These are phyloP conservation scores for Forpus xanthops DNA, from an alignment of 2,797 vertebrate genomes.

Conservation along the genomic window DNA sequence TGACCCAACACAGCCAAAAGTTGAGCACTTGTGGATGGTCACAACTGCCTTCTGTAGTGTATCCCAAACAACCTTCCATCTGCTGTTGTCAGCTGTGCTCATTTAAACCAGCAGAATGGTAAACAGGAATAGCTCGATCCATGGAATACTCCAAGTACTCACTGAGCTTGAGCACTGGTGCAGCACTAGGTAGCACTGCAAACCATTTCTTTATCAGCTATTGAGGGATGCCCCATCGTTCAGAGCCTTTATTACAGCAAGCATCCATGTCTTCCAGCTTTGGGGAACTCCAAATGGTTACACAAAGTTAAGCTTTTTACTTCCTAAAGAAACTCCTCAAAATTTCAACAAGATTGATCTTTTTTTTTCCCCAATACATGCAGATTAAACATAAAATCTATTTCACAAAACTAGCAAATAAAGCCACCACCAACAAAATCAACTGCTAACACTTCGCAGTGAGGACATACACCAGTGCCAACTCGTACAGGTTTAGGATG, in stretches of 20 bases:
- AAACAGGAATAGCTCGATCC: neutral
- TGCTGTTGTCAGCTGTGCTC: neutral
- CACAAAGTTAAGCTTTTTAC: neutral
- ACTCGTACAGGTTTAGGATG: neutral
- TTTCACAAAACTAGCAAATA: slow-evolving; percentile 26
- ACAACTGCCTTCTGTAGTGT: neutral
- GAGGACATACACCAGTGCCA: neutral
- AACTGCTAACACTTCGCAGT: slow-evolving; percentile 21
- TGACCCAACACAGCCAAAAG: rapidly evolving
- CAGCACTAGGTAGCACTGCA: neutral
- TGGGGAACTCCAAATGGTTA: neutral
- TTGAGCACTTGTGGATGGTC: rapidly evolving
- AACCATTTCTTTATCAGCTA: neutral
- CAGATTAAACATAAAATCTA: slow-evolving; percentile 17
- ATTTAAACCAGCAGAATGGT: neutral
- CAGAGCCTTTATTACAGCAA: neutral
- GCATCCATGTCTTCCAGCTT: neutral
- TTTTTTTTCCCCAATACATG: neutral
- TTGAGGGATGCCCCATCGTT: neutral
- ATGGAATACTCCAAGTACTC: neutral
- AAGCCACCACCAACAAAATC: neutral
- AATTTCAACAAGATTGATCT: neutral
- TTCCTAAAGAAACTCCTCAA: neutral
- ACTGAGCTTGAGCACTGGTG: neutral
- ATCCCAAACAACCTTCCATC: neutral